Base-by-base conservation (phyloP, 2,797 vertebrate species). In the Eospalax fontanierii region DNA sequence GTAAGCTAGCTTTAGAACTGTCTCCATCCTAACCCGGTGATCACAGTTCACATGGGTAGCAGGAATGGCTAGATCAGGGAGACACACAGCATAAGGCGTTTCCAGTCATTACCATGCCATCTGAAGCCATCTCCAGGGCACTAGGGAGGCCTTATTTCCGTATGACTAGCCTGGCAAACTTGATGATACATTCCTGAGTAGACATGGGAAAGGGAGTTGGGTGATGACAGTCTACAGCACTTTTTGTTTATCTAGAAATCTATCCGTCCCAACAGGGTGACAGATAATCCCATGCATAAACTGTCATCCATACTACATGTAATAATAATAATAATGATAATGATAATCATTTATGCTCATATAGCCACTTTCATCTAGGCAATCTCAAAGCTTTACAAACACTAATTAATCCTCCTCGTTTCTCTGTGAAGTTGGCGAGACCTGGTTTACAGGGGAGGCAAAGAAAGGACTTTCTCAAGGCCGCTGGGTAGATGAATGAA, bases 211-310 rank as follows among this genome's bases (percentile, higher is more conserved):
- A 96, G 80, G 75, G 71, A n/a, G 78, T 71, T 59, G 12, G 85
- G 87, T 97, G 97, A 97, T 97, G 66, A 97, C 90, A 96, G 94
- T 95, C 78, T 85, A 28, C 33, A 46, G 38, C 46, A 22, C 79
- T 83, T 94, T 76, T 78, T 97, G 90, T 97, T 97, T 97, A 97
- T 97, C 96, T 88, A 93, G 96, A 95, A 94, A 96, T 96, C 96
- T 94, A 87, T 91, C 87, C 94, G 95, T 95, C 63, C 83, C 33
- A 86, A 57, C 76, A 96, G 95, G 96, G 12, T 95, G 96, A 93
- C 84, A 40, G 96, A 81, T 86, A 95, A 96, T 96, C 94, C 96
- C 61, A 93, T 96, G 88, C 86, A 96, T 96, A 94, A 94, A 83
- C 94, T 95, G 82, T 87, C 88, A 95, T 95, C 88, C 97, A 81